Conservation (phyloP, 1,140 invertebrate genomes). For the Olivierus martensii region DNA sequence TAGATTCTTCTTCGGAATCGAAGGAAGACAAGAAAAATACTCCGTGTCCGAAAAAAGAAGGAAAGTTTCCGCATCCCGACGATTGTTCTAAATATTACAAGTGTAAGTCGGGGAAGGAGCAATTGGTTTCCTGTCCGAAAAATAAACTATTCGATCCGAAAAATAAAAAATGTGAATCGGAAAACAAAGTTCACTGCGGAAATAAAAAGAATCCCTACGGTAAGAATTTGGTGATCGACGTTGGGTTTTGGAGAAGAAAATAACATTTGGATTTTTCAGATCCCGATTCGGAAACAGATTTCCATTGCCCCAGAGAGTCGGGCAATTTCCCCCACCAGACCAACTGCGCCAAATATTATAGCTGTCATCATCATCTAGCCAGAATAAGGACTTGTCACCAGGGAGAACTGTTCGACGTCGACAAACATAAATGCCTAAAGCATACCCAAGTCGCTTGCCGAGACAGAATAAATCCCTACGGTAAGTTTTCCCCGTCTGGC, state of each 20-base stretch:
- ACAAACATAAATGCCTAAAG: not conserved
- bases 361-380: not conserved
- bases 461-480: not conserved
- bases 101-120: not conserved
- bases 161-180: not conserved
- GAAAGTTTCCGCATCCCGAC: not conserved
- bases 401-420: not conserved
- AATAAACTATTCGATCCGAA: not conserved
- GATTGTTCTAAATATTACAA: slow-evolving; percentile 9
- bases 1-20: too few relatives aligned
- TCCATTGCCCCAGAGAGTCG: not conserved
- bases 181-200: not conserved
- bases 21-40: too few relatives aligned
- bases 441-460: not conserved
- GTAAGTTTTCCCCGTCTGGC: not conserved
- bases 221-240: not conserved
- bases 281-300: not conserved
- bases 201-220: slow-evolving; percentile 2
- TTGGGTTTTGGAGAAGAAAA: too few relatives aligned
- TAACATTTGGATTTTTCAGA: not conserved
- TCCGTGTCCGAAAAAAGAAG: not conserved
- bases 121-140: not conserved
- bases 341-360: not conserved
- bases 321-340: not conserved
- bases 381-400: not conserved